Evolutionary conservation across 1,140 invertebrate genomes (phyloP).

Genomic region (Cherax quadricarinatus): DNA sequence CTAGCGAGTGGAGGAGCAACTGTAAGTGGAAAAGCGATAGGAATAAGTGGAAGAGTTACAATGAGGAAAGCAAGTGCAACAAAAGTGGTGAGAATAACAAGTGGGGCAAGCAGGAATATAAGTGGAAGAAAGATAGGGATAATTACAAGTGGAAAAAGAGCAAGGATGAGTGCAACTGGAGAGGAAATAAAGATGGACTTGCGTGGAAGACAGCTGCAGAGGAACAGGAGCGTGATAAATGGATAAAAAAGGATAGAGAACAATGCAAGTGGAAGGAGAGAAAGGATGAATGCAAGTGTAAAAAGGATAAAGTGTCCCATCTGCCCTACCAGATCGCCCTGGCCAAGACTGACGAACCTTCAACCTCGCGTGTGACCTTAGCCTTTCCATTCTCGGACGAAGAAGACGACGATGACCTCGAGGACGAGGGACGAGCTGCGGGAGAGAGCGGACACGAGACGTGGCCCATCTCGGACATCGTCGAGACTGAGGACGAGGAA

Average conservation of each 20-base stretch:
- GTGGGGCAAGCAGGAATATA: constrained; percentile 28
- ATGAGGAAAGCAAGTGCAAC: constrained; percentile 15
- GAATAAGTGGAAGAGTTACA: constrained; percentile 27
- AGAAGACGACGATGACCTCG: constrained; percentile 41
- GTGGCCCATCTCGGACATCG: constrained; percentile 65
- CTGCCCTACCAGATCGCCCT: background rate
- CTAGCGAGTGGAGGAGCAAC: background rate
- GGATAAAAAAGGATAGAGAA: constrained; percentile 20
- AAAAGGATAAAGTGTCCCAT: background rate
- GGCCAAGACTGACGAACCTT: constrained; percentile 22
- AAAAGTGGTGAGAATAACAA: background rate
- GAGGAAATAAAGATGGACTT: background rate
- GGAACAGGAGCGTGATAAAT: constrained; percentile 10
- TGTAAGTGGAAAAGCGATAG: constrained; percentile 9
- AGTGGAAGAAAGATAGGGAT: constrained; percentile 7
- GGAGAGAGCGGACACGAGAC: constrained; percentile 28
- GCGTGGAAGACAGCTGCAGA: background rate
- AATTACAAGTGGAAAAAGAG: constrained; percentile 32
- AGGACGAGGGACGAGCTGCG: constrained; percentile 1
- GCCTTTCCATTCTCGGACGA: constrained; percentile 43
- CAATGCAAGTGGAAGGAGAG: background rate
- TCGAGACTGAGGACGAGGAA: constrained; percentile 65
- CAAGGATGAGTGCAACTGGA: constrained; percentile 3
- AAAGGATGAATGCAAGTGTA: constrained; percentile 30
- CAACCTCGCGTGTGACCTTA: constrained; percentile 25